phyloP scores from a whole-genome alignment of 1,140 invertebrate species.

The Littorina saxatilis region DNA sequence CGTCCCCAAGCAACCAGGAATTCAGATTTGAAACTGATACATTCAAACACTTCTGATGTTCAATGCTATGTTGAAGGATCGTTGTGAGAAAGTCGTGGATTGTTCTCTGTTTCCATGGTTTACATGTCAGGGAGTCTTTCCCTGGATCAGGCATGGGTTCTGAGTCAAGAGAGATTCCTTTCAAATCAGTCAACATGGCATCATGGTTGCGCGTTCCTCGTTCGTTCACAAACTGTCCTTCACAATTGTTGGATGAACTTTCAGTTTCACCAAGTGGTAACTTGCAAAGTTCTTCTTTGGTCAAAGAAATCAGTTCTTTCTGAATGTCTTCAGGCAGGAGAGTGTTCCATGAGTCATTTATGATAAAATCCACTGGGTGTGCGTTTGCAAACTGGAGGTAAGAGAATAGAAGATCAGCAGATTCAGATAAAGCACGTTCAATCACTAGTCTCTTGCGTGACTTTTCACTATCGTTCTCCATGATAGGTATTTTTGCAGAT shows the following conservation, averaged over 20 bases:
- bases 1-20: neutral
- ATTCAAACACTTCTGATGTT: constrained; percentile 15
- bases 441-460: neutral
- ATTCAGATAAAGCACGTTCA: neutral
- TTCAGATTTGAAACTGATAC: neutral
- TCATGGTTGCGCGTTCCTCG: too few species aligned
- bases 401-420: constrained; percentile 34
- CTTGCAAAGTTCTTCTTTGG: constrained; percentile 34
- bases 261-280: neutral
- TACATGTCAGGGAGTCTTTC: too few species aligned
- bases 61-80: constrained; percentile 28
- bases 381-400: constrained; percentile 52
- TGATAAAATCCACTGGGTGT: constrained; percentile 53
- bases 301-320: constrained; percentile 38
- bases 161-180: too few species aligned
- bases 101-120: constrained; percentile 36
- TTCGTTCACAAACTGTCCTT: too few species aligned
- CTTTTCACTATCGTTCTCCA: neutral
- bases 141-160: too few species aligned
- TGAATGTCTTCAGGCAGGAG: constrained; percentile 42
- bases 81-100: constrained; percentile 37
- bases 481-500: neutral
- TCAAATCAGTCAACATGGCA: too few species aligned
- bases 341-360: constrained; percentile 48
- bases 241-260: too few species aligned